Evolutionary conservation across 30 jellyfish, hydroid and myxozoan species (phyloP), one percentile per base, ranked within the genome.

Genomic region (Aurelia aurita): DNA sequence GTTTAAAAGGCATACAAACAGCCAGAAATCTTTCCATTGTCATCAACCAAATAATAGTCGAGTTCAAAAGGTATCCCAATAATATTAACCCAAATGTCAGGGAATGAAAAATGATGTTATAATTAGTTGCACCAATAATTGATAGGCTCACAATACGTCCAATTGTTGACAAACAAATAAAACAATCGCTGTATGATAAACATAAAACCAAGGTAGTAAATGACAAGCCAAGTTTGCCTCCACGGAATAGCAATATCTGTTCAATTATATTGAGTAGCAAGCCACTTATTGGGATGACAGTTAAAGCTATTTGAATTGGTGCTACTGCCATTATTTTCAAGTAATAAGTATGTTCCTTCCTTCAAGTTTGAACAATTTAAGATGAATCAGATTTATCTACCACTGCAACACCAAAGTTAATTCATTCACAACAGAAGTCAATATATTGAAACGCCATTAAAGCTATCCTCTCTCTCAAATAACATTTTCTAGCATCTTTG

Each of bases 1-100:
- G 86, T 62, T 28, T 27, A 21, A 74, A 74, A 14, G 86, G 86
- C 32, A 27, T 46, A 23, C 86, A 74, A 28, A 58, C 34, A 31
- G 86, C 86, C 13, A 74, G 5, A 20, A 54, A 13, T 28, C 86
- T 51, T 28, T 74, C 86, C 58, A 51, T 26, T 14, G 86, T 74
- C 86, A 74, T 47, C 13, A 55, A 28, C 86, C 86, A 74, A 1
- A 74, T 28, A 13, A 74, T 44, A 13, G 74, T 55, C 55, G 86
- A 35, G 31, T 74, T 74, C 62, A 57, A 55, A 31, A 49, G 43
- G 23, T n/a, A 28, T 16, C 72, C 86, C 21, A 74, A 58, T 14
- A 74, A 29, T 13, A 74, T 51, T 46, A 55, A 31, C 31, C 69
- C 43, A 54, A 74, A 74, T 28, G 86, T 46, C 26, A 58, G 3